Evolutionary conservation across 2,888 invertebrate genomes (phyloP), one percentile per base, ranked within the genome.

Genomic region (Cantharis rustica): DNA sequence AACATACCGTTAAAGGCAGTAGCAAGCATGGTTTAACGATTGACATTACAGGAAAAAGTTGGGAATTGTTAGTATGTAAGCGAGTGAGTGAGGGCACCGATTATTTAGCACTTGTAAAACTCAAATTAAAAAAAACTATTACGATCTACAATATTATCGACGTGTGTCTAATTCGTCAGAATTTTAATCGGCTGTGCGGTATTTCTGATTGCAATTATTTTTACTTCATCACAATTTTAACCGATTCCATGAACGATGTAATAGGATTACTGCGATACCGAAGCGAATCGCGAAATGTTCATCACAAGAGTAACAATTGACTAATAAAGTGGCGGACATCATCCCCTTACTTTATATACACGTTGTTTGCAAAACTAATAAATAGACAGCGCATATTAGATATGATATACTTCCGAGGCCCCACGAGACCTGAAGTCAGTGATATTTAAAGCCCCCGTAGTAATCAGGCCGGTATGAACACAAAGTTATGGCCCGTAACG

Each of bases 401-500:
- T 81, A 80, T 82, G 81, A 82, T 82, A 82, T 82, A 82, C 79
- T 76, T 74, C 72, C 89, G 88, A 87, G 88, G 86, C 91, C 91
- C 90, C 88, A 85, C 86, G 91, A 89, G 89, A 89, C 89, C 90
- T 89, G 90, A 90, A 92, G 90, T 91, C 92, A 91, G 90, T 92
- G 92, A 91, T 92, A 92, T 92, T 92, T 92, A 91, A 90, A 91
- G 89, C 91, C 87, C 88, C 83, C 83, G 84, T 84, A 82, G 85
- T 86, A 87, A 88, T 88, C 87, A 87, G 86, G 86, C 81, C 83
- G 77, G 82, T 83, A 83, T 82, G 82, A 83, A 80, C 83, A 76
- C 82, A 80, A 80, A 81, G 84, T 87, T 87, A 88, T 87, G 87
- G 87, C 84, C 88, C 87, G 87, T 87, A 85, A 87, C 87, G 85